Percentiles rank a stretch among this genome's conserved stretches.
Conservation (phyloP, 1,140 invertebrate genomes). For the Chrysopa pallens region DNA sequence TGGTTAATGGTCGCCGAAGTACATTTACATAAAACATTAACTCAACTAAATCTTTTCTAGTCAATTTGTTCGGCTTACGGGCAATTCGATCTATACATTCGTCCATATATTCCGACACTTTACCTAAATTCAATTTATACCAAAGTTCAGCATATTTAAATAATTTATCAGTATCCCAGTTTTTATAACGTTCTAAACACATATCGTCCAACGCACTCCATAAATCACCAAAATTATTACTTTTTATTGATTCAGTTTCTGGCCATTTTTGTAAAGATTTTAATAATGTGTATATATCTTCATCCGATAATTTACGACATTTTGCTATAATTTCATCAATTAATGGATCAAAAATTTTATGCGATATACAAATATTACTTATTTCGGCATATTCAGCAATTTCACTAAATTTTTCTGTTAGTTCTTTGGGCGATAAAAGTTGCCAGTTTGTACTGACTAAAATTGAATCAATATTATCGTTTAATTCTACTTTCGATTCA, state of each 20-base stretch:
- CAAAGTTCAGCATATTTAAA: constrained; percentile 29
- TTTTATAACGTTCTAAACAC: constrained; percentile 21
- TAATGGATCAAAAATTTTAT: constrained; percentile 20
- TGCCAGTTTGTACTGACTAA: too few species aligned
- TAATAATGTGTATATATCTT: constrained; percentile 21
- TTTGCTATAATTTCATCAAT: constrained; percentile 21
- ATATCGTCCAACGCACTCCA: constrained; percentile 33
- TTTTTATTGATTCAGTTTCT: constrained; percentile 12
- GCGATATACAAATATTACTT: constrained; percentile 19
- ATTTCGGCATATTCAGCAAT: constrained; percentile 11
- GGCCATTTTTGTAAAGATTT: constrained; percentile 19
- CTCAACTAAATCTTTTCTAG: constrained; percentile 30
- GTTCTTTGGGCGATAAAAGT: too few species aligned
- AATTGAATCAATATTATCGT: too few species aligned
- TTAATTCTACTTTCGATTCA: too few species aligned
- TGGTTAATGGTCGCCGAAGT: constrained; percentile 18
- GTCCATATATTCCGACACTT: constrained; percentile 23
- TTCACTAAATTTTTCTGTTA: neutral
- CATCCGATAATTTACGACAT: constrained; percentile 21
- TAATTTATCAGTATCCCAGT: constrained; percentile 21
- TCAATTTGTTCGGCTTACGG: constrained; percentile 23
- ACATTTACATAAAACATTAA: constrained; percentile 32
- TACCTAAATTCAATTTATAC: constrained; percentile 22
- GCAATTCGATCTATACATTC: constrained; percentile 25
- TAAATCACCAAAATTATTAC: constrained; percentile 27